Base-by-base conservation (phyloP, 2,888 invertebrate species). In the Synanthedon andrenaeformis region DNA sequence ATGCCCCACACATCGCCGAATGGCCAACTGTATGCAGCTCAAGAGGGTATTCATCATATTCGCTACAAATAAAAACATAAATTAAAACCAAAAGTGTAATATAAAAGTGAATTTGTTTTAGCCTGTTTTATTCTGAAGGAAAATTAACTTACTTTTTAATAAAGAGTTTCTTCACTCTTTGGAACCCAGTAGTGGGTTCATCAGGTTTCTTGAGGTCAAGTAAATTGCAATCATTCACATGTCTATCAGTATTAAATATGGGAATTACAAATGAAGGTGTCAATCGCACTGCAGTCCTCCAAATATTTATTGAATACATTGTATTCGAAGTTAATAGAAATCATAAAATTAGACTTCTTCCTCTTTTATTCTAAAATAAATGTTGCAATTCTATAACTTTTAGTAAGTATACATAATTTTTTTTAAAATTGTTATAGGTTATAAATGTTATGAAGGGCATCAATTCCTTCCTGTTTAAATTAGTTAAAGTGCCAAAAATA, bases 1-100 rank as follows among this genome's bases (percentile, higher is more conserved):
- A 81, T 3, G 88, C 74, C 13, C 93, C 93, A 56, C 88, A 62
- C 50, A 90, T 69, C 4, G 89, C 76, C 3, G 91, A 88, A 70
- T 93, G 92, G 41, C 89, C 66, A 2, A 92, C 82, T 48, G 90
- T 88, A 55, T 89, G 85, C 3, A 92, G 52, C 75, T 94, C 94
- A 0, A 88, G 73, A 28, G 92, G 91, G 3, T 90, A 56, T 56
- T 88, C 86, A 11, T 91, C 92, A 72, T 89, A 88, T 71, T 94
- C 92, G 79, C 93, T 94, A 71, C 57, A 89, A 89, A 41, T 53
- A 49, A 51, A 54, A 54, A 50, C 23, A 51, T 19, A 52, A 41
- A 35, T 42, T 49, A 12, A 48, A 23, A 50, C 19, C 19, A n/a
- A n/a, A 11, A 8, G 12, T 45, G 42, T 45, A 13, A 14, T 45